Evolutionary conservation across 2,888 invertebrate genomes (phyloP), one percentile per base, ranked within the genome.

Genomic region (Leptothorax acervorum): DNA sequence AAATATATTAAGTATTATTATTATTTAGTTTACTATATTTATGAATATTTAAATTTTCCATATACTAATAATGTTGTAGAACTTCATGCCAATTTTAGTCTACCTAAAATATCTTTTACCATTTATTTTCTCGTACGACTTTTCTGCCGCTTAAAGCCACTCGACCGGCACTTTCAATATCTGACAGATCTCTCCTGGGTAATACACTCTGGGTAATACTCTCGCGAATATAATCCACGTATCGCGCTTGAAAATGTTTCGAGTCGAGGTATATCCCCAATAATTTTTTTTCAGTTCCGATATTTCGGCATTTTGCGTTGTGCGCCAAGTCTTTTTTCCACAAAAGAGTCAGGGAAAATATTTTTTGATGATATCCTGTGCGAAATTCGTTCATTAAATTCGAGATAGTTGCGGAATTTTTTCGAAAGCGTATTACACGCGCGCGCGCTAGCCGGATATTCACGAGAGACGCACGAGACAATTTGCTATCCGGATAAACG

Each of bases 401-500:
- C 28, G 48, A 39, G 48, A 73, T 60, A 60, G 18, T 31, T 60
- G 60, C 35, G 71, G 28, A 60, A 81, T 57, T 48, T 53, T 78
- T 45, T 39, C 12, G n/a, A 12, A 45, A 55, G 15, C 68, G 23
- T 31, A 51, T 51, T 23, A n/a, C 15, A 15, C 5, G 35, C n/a
- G 39, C 48, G 31, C 12, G 48, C 48, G 12, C 15, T 48, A 35
- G 48, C 23, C 73, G 60, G 18, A 60, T 73, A 71, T 48, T 73
- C 48, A 60, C 39, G 71, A 71, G 42, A 74, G 31, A 74, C 35
- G 9, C n/a, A n/a, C 68, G 15, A 42, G 4, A 78, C 71, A 81
- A 73, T 81, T 73, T 60, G 48, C 79, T 18, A 74, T 74, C 53
- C 68, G 74, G 74, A 75, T 82, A 71, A 79, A 57, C 70, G 70